Conservation (phyloP, 2,797 vertebrate genomes). For the Cuculus canorus region DNA sequence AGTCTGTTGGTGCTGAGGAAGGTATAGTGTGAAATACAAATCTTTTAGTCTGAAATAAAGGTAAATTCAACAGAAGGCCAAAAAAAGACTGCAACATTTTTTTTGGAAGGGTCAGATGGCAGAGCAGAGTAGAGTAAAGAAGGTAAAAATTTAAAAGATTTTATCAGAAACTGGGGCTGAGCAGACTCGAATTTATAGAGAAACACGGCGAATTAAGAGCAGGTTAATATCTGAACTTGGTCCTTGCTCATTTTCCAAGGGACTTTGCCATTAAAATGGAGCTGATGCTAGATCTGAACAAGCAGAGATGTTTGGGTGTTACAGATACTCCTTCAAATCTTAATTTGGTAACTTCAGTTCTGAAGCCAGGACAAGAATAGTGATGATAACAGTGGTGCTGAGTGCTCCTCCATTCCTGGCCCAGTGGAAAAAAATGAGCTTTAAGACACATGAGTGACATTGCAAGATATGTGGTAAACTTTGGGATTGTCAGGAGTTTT, state of each 20-base stretch:
- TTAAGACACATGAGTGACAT: not conserved
- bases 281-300: not conserved
- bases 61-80: not conserved
- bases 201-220: not conserved
- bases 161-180: not conserved
- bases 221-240: not conserved
- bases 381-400: not conserved
- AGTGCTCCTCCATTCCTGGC: not conserved
- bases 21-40: not conserved
- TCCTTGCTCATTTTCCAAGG: not conserved
- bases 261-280: not conserved
- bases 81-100: not conserved
- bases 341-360: not conserved
- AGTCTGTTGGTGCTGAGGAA: not conserved
- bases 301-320: not conserved
- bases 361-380: not conserved
- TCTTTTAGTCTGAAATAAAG: not conserved
- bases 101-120: not conserved
- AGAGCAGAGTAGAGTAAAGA: not conserved
- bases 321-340: not conserved
- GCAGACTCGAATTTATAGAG: not conserved
- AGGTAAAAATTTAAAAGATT: not conserved
- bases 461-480: not conserved
- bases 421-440: not conserved
- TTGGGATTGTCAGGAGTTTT: not conserved